Percentiles rank a stretch among this genome's conserved stretches.
phyloP scores from a whole-genome alignment of 2,888 invertebrate genomes.

The Sminthurinus aureus region DNA sequence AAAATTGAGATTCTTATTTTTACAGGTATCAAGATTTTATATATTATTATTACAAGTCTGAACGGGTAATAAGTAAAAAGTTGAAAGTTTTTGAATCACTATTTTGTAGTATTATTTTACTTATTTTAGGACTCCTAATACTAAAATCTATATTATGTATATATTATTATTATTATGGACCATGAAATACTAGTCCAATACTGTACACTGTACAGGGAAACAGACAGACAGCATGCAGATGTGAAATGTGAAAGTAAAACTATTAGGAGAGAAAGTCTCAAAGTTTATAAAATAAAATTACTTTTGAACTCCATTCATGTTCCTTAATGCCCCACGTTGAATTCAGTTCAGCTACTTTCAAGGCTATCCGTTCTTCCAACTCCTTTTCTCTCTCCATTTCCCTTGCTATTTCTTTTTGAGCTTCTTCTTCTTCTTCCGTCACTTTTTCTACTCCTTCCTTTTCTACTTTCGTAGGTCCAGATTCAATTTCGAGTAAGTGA shows the following conservation, averaged over 20 bases:
- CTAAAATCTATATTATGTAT: no score
- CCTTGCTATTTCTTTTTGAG: slow-evolving; percentile 23
- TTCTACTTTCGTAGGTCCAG: background rate
- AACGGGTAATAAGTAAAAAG: no score
- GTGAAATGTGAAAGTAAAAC: background rate
- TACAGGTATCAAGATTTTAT: no score
- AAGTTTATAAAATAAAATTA: slow-evolving; percentile 37
- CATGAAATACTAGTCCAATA: no score
- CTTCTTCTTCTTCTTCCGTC: background rate
- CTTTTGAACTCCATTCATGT: slow-evolving; percentile 49
- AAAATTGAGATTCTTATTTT: no score
- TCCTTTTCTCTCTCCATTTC: slow-evolving; percentile 36
- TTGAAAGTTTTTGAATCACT: no score
- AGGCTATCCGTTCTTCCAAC: slow-evolving; percentile 10
- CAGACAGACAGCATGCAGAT: no score
- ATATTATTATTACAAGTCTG: no score
- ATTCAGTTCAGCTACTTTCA: slow-evolving; percentile 1
- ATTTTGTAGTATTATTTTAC: no score
- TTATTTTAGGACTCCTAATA: no score
- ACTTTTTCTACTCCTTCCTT: background rate
- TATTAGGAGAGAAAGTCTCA: background rate
- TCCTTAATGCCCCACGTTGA: slow-evolving; percentile 31
- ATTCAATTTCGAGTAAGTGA: background rate
- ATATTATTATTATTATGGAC: no score
- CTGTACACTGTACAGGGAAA: no score